These are phyloP conservation scores for Drosophila rellima DNA, from an alignment of 2,888 invertebrate species.

Conservation along the genomic window DNA sequence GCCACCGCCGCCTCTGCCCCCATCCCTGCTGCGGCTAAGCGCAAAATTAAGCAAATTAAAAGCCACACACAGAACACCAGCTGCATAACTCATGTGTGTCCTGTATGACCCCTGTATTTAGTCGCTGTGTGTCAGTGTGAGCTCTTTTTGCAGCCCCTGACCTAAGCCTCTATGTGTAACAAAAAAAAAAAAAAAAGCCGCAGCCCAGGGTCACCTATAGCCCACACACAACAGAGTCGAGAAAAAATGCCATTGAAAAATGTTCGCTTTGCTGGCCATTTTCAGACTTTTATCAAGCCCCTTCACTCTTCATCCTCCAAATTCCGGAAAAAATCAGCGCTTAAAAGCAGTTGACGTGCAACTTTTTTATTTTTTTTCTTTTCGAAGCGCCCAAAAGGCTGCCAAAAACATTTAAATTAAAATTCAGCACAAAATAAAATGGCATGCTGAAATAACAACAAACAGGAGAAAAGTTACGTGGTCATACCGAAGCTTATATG, in stretches of 20 bases:
- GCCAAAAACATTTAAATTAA: slow-evolving; percentile 81
- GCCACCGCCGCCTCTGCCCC: slow-evolving; percentile 29
- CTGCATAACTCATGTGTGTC: slow-evolving; percentile 70
- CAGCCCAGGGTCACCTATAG: slow-evolving; percentile 71
- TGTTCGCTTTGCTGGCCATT: slow-evolving; percentile 68
- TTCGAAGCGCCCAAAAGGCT: slow-evolving; percentile 56
- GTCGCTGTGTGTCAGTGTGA: slow-evolving; percentile 6
- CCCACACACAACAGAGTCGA: slow-evolving; percentile 31
- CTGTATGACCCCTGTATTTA: slow-evolving; percentile 19
- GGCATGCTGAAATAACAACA: slow-evolving; percentile 28
- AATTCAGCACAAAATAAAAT: slow-evolving; percentile 62
- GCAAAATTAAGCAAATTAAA: slow-evolving; percentile 81
- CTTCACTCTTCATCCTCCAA: slow-evolving; percentile 34
- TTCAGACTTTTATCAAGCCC: slow-evolving; percentile 75
- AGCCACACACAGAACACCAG: slow-evolving; percentile 70
- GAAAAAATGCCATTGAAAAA: slow-evolving; percentile 72
- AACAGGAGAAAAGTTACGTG: slow-evolving; percentile 9
- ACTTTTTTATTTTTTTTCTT: slow-evolving; percentile 42
- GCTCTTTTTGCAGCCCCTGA: slow-evolving; percentile 21
- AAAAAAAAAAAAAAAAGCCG: slow-evolving; percentile 28
- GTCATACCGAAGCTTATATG: slow-evolving; percentile 22
- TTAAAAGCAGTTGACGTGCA: slow-evolving; percentile 71
- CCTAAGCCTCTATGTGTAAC: slow-evolving; percentile 26
- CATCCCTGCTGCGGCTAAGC: slow-evolving; percentile 66
- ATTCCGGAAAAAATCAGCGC: slow-evolving; percentile 67